Conservation (phyloP, 2,113 vertebrate genomes). For the Nannospalax galili region DNA sequence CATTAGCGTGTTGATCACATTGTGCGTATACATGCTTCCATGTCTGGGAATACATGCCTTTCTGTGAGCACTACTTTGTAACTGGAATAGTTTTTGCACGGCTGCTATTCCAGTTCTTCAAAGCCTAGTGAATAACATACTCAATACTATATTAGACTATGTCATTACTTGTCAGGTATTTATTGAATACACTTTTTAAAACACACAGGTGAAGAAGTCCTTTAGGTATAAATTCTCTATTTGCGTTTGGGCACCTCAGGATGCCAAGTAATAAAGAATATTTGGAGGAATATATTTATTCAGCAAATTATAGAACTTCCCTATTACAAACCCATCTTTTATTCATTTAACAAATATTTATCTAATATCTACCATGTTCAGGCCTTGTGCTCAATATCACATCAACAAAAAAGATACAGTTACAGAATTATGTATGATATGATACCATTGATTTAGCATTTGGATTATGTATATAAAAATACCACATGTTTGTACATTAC, state of each 20-base stretch:
- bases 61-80: neutral
- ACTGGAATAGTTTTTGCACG: neutral
- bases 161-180: neutral
- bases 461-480: neutral
- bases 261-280: constrained; percentile 27
- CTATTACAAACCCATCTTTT: constrained; percentile 20
- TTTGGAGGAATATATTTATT: constrained; percentile 57
- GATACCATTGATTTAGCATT: neutral
- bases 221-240: constrained; percentile 14
- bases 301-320: constrained; percentile 8
- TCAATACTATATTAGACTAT: neutral
- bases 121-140: neutral
- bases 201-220: neutral
- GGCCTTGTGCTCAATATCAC: neutral
- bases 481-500: neutral
- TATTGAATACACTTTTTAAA: neutral
- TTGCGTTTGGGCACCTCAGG: constrained; percentile 2
- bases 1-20: neutral
- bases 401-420: neutral
- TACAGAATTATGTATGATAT: neutral
- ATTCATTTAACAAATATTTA: constrained; percentile 47
- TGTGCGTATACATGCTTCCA: fast-evolving
- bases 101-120: neutral
- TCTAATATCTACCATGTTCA: neutral
- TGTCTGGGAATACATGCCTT: neutral